These are phyloP conservation scores for Micrasema minimum DNA, from an alignment of 1,140 invertebrate species.

Conservation along the genomic window DNA sequence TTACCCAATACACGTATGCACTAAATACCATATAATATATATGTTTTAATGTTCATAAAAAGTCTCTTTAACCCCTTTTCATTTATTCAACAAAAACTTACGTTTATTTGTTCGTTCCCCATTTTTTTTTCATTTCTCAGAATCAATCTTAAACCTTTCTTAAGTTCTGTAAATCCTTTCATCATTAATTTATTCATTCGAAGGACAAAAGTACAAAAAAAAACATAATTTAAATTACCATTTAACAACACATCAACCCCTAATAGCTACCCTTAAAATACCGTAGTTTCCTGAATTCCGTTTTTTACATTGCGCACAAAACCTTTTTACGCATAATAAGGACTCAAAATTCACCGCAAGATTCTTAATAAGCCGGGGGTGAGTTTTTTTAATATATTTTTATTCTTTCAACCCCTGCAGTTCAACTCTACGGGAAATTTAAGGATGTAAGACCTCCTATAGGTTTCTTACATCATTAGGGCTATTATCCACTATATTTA, in stretches of 20 bases:
- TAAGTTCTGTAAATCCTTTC: too few relatives aligned
- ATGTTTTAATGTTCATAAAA: too few relatives aligned
- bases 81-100: too few relatives aligned
- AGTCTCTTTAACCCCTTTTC: too few relatives aligned
- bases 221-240: not conserved
- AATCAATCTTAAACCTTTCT: too few relatives aligned
- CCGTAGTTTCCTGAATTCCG: not conserved
- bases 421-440: slow-evolving; percentile 1
- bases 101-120: too few relatives aligned
- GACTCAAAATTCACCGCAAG: not conserved
- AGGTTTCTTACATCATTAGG: too few relatives aligned
- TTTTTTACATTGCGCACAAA: not conserved
- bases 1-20: too few relatives aligned
- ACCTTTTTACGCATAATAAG: slow-evolving; percentile 4
- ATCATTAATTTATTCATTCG: too few relatives aligned
- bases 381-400: slow-evolving; percentile 5
- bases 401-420: not conserved
- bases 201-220: not conserved
- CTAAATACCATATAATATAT: too few relatives aligned
- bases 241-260: slow-evolving; percentile 1
- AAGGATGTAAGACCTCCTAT: not conserved
- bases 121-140: not conserved
- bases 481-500: too few relatives aligned
- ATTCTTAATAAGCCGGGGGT: slow-evolving; percentile 13
- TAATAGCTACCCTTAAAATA: not conserved